These are phyloP conservation scores for Isaurus tuberculatus DNA, from an alignment of 92 coral and sea anemone species.

Conservation along the genomic window DNA sequence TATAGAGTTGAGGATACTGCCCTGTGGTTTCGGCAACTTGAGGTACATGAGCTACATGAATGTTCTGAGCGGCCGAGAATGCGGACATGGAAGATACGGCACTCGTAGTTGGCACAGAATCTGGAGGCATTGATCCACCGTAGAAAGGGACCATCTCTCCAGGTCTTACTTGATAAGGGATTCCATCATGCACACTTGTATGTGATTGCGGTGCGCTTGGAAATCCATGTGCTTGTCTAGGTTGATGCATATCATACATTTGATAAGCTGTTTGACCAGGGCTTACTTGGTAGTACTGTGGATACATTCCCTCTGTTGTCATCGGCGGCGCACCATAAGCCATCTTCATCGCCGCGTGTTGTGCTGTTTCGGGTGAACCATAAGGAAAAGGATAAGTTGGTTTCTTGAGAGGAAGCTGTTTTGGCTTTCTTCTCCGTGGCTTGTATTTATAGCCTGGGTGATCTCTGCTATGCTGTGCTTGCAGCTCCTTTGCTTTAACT, in stretches of 20 bases:
- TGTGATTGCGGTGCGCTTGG: conserved; percentile 73
- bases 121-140: conserved; percentile 72
- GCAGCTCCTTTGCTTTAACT: conserved; percentile 94
- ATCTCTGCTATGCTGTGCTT: conserved; percentile 91
- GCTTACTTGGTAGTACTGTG: conserved; percentile 81
- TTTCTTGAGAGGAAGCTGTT: conserved; percentile 88
- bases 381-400: conserved; percentile 89
- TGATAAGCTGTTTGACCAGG: conserved; percentile 78
- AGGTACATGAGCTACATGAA: conserved; percentile 66
- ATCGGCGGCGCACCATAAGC: conserved; percentile 84
- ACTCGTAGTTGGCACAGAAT: conserved; percentile 79
- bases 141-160: conserved; percentile 81
- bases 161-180: conserved; percentile 75
- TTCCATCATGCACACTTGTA: conserved; percentile 61
- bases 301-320: conserved; percentile 89
- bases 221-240: conserved; percentile 72
- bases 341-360: conserved; percentile 87
- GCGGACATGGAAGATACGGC: conserved; percentile 76
- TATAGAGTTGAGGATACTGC: conserved; percentile 82
- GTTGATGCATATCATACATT: conserved; percentile 87
- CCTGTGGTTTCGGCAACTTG: conserved; percentile 70
- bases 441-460: conserved; percentile 98
- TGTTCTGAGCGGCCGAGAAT: conserved; percentile 73
- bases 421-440: conserved; percentile 94
- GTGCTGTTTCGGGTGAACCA: conserved; percentile 74